Conservation (phyloP, 2,888 invertebrate species). For the Junonia oenone region DNA sequence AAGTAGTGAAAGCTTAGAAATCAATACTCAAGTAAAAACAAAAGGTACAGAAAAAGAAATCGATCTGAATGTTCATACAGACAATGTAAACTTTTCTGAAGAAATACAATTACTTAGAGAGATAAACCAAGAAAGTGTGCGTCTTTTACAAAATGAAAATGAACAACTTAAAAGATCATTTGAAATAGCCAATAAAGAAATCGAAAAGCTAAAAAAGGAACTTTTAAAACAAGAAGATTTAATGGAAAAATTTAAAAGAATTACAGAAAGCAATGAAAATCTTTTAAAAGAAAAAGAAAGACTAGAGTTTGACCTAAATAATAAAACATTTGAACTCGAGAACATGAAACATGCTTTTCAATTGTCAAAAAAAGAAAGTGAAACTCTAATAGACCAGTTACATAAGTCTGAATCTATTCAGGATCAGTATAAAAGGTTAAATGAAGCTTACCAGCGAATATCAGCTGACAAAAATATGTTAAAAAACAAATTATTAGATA, state of each 20-base stretch:
- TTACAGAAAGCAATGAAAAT: conserved; percentile 41
- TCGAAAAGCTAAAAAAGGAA: conserved; percentile 43
- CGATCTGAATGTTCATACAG: conserved; percentile 32
- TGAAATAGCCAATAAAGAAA: conserved; percentile 48
- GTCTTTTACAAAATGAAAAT: conserved; percentile 45
- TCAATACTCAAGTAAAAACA: not conserved
- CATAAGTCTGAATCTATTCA: conserved; percentile 27
- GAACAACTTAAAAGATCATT: conserved; percentile 40
- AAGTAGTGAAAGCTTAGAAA: conserved; percentile 31
- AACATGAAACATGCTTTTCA: conserved; percentile 24
- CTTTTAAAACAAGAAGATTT: conserved; percentile 41
- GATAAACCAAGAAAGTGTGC: conserved; percentile 42
- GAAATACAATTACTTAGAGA: conserved; percentile 49
- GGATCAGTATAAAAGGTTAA: conserved; percentile 23
- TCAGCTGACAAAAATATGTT: conserved; percentile 22
- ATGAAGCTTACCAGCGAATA: conserved; percentile 24
- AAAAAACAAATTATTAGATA: conserved; percentile 21
- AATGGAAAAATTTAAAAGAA: conserved; percentile 37
- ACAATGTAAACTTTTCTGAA: conserved; percentile 40
- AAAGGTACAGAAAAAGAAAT: not conserved
- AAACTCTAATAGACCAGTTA: conserved; percentile 25
- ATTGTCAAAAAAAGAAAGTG: conserved; percentile 31
- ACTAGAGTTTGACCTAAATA: conserved; percentile 44
- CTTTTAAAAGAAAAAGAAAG: conserved; percentile 40
- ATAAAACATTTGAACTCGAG: conserved; percentile 22